These are phyloP conservation scores for Poecile montanus DNA, from an alignment of 2,797 vertebrate genomes.

Conservation along the genomic window DNA sequence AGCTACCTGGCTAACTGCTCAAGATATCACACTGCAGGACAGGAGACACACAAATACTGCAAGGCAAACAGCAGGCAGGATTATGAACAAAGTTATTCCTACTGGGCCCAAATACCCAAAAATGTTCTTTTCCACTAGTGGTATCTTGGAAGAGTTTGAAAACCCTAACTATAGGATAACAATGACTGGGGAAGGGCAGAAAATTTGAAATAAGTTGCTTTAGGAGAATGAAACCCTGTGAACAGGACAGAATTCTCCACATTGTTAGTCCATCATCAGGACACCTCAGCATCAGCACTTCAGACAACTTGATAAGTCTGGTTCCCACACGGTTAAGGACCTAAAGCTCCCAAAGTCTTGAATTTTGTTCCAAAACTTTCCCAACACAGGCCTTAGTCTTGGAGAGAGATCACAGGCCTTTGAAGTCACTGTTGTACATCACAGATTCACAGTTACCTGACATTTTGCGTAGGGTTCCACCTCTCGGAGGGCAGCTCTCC, in stretches of 20 bases:
- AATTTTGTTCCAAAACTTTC: neutral
- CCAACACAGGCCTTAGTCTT: neutral
- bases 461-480: slow-evolving; percentile 95
- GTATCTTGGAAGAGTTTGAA: neutral
- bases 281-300: neutral
- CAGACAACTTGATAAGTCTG: neutral
- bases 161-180: neutral
- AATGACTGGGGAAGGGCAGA: neutral
- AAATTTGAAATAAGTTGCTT: neutral
- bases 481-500: slow-evolving; percentile 87
- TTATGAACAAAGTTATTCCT: neutral
- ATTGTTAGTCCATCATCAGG: neutral
- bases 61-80: neutral
- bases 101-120: neutral
- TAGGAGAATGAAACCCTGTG: neutral
- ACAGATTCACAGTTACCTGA: slow-evolving; percentile 18
- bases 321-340: neutral
- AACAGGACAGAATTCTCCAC: neutral
- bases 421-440: neutral
- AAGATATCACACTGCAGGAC: neutral
- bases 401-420: neutral
- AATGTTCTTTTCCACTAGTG: neutral
- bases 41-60: neutral
- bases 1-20: neutral
- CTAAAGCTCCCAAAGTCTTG: neutral